Conservation (phyloP, 2,797 vertebrate genomes). For the Myotis pilosus region DNA sequence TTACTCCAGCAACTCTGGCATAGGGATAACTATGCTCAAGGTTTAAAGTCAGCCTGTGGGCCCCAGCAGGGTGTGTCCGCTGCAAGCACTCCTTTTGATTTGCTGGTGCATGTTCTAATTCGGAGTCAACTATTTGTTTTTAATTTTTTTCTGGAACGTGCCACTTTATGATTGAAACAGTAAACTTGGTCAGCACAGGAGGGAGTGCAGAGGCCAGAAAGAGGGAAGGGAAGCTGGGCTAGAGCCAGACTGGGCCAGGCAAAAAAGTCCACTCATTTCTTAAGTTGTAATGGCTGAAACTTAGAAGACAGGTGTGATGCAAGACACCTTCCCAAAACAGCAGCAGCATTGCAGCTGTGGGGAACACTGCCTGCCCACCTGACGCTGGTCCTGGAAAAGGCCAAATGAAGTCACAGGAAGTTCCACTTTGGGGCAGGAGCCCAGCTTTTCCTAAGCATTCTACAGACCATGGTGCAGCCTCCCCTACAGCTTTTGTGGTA, state of each 20-base stretch:
- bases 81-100: not conserved
- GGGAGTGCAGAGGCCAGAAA: not conserved
- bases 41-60: too few species aligned
- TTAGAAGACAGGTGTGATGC: conserved; percentile 62
- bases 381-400: conserved; percentile 62
- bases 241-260: not conserved
- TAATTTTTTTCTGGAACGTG: conserved; percentile 20
- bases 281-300: not conserved
- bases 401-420: conserved; percentile 51
- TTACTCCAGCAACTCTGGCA: too few species aligned
- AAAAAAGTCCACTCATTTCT: not conserved
- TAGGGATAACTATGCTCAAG: too few species aligned
- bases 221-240: not conserved
- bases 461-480: not conserved
- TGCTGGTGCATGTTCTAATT: not conserved
- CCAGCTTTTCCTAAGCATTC: conserved; percentile 47
- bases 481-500: too few species aligned
- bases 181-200: not conserved
- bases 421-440: conserved; percentile 59
- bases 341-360: conserved; percentile 65
- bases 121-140: not conserved
- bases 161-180: conserved; percentile 64
- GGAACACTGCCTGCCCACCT: conserved; percentile 48
- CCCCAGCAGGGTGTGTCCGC: not conserved
- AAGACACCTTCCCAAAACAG: conserved; percentile 69